A percentile compares a stretch with the other conserved stretches of the same genome.
Evolutionary conservation across 1,140 invertebrate genomes (phyloP).

Genomic region (Drosophila repleta): DNA sequence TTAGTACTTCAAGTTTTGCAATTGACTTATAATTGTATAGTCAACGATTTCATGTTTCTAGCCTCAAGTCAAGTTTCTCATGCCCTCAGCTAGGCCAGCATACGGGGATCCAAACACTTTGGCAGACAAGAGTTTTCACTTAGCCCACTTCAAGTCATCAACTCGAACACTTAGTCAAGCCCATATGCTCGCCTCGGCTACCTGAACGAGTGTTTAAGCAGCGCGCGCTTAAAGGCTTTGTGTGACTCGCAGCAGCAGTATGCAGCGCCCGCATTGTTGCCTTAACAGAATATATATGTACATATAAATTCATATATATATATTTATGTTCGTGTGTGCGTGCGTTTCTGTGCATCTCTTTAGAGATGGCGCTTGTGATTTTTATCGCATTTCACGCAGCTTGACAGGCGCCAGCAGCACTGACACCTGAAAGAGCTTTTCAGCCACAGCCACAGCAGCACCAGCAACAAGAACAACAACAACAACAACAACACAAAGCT

Average conservation of each 20-base stretch:
- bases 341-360: too few relatives aligned
- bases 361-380: conserved; percentile 48
- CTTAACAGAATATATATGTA: conserved; percentile 11
- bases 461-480: conserved; percentile 28
- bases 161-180: background rate
- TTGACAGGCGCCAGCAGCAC: conserved; percentile 67
- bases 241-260: conserved; percentile 30
- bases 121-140: too few relatives aligned
- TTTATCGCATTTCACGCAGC: conserved; percentile 58
- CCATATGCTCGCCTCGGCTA: background rate
- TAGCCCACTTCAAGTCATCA: too few relatives aligned
- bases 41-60: too few relatives aligned
- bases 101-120: too few relatives aligned
- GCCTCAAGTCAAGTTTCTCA: too few relatives aligned
- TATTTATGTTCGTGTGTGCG: too few relatives aligned
- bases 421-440: conserved; percentile 54
- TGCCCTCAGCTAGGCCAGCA: too few relatives aligned
- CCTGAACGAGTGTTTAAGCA: background rate
- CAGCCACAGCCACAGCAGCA: conserved; percentile 15
- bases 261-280: conserved; percentile 60
- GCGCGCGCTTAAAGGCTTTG: background rate
- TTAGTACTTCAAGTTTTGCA: too few relatives aligned
- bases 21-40: too few relatives aligned
- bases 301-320: too few relatives aligned
- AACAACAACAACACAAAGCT: conserved; percentile 33